Percentiles rank a stretch among this genome's conserved stretches.
phyloP scores from a whole-genome alignment of 2,888 invertebrate genomes.

The Caenorhabditis drosophilae region DNA sequence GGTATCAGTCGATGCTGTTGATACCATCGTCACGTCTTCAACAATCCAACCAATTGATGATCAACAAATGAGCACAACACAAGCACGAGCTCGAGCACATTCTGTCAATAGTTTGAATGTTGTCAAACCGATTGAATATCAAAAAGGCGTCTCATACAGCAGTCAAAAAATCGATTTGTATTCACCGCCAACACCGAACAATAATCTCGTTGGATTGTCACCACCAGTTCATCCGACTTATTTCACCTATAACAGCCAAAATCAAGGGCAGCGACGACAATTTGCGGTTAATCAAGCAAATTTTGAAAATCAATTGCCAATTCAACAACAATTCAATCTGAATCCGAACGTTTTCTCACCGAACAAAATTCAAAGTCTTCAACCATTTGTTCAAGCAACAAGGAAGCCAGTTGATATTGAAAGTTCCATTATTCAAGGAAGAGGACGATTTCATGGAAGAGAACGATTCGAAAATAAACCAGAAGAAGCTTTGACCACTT shows the following conservation, averaged over 20 bases:
- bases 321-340: background rate
- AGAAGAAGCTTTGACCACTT: background rate
- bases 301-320: conserved; percentile 1
- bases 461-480: conserved; percentile 2
- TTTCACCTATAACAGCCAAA: conserved; percentile 50
- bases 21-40: too few relatives aligned
- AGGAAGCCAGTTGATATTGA: background rate
- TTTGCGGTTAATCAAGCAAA: conserved; percentile 20
- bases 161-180: conserved; percentile 34
- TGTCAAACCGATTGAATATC: conserved; percentile 10
- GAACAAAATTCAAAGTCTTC: background rate
- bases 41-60: too few relatives aligned
- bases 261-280: conserved; percentile 34
- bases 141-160: conserved; percentile 4
- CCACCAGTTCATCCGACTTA: conserved; percentile 51
- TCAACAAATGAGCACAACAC: conserved; percentile 4
- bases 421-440: conserved; percentile 2
- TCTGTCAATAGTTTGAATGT: background rate
- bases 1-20: too few relatives aligned
- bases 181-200: conserved; percentile 28
- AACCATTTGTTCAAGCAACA: background rate
- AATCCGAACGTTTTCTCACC: background rate
- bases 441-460: conserved; percentile 10
- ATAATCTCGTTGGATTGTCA: conserved; percentile 40
- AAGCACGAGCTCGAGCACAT: conserved; percentile 4